phyloP scores from a whole-genome alignment of 2,888 invertebrate species.

The Machimus rusticus region DNA sequence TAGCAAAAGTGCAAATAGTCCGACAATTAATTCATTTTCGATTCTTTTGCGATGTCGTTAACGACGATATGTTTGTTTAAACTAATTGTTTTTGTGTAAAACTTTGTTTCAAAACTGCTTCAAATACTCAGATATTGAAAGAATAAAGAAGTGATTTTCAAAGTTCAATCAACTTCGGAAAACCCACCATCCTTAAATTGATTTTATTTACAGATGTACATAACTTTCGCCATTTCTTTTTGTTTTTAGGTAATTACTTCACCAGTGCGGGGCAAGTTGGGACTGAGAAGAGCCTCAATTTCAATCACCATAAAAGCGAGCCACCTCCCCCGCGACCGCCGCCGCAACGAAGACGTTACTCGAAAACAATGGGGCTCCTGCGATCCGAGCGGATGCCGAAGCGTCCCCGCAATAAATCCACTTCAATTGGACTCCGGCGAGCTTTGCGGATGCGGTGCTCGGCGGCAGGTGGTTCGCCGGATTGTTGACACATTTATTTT shows the following conservation, averaged over 20 bases:
- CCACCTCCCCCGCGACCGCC: neutral
- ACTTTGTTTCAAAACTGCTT: too few relatives aligned
- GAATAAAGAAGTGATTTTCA: too few relatives aligned
- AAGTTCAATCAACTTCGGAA: too few relatives aligned
- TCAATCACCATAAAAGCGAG: neutral
- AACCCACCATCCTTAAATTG: too few relatives aligned
- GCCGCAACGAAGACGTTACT: neutral
- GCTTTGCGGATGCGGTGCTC: neutral
- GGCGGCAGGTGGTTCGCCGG: neutral
- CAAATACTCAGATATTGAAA: too few relatives aligned
- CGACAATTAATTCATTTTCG: too few relatives aligned
- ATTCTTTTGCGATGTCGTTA: too few relatives aligned
- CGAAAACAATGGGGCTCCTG: neutral
- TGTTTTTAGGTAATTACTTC: neutral
- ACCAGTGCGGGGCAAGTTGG: neutral
- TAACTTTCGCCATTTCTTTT: neutral
- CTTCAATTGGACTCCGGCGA: neutral
- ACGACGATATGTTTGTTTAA: too few relatives aligned
- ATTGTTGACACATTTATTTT: neutral
- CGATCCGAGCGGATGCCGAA: neutral
- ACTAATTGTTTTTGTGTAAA: too few relatives aligned
- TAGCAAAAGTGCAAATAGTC: too few relatives aligned
- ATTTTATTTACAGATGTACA: too few relatives aligned
- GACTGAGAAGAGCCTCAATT: neutral
- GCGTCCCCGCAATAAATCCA: neutral